These are phyloP conservation scores for Apostichopus californicus DNA, from an alignment of 35 echinoderm and acorn worm genomes.

Conservation along the genomic window DNA sequence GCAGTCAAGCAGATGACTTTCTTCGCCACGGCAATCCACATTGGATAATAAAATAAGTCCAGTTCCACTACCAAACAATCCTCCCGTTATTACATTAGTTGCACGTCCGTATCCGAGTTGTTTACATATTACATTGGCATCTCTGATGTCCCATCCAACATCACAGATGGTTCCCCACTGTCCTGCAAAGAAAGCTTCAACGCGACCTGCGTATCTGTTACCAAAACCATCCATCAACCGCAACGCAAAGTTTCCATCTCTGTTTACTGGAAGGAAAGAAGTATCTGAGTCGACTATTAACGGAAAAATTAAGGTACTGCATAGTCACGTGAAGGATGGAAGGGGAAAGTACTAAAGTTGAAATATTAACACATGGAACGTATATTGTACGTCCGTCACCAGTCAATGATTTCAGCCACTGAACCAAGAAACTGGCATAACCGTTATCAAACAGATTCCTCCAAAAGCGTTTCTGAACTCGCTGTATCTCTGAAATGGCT, in stretches of 20 bases:
- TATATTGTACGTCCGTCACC: too few species aligned
- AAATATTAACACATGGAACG: too few species aligned
- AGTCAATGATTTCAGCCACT: too few species aligned
- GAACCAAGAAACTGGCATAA: too few species aligned
- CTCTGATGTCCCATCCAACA: conserved; percentile 22
- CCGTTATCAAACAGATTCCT: too few species aligned
- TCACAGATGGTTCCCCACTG: conserved; percentile 54
- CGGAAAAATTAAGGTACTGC: too few species aligned
- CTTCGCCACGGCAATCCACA: background rate
- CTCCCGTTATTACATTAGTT: background rate
- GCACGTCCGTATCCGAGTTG: conserved; percentile 56
- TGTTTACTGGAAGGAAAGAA: background rate
- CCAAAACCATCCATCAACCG: background rate
- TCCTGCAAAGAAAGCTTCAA: background rate
- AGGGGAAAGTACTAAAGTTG: too few species aligned
- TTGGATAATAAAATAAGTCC: background rate
- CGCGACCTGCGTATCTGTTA: background rate
- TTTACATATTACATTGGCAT: conserved; percentile 40
- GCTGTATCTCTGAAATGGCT: too few species aligned
- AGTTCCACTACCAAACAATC: background rate
- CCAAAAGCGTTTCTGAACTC: too few species aligned
- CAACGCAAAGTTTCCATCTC: background rate
- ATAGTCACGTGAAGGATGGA: too few species aligned
- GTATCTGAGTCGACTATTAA: too few species aligned
- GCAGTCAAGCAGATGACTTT: background rate